Evolutionary conservation across 2,797 vertebrate species (phyloP).

Genomic region (Sebastes jordani): DNA sequence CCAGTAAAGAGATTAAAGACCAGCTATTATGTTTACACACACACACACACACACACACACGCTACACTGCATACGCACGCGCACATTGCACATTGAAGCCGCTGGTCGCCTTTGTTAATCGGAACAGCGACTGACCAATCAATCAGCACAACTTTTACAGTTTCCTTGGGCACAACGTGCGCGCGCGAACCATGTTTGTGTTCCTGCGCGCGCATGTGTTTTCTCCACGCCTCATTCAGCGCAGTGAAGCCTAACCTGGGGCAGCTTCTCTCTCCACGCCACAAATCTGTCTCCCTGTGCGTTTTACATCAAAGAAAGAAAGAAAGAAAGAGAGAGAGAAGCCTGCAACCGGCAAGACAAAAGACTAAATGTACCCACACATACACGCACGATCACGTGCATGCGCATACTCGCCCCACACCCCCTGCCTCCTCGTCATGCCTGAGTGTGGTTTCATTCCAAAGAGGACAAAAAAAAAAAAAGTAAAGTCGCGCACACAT

Average conservation of each 20-base stretch:
- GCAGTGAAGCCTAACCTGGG: conserved; percentile 44
- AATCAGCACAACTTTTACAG: conserved; percentile 18
- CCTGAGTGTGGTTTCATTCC: conserved; percentile 6
- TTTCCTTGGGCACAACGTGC: conserved; percentile 10
- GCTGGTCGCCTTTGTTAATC: neutral
- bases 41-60: neutral
- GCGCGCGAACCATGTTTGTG: neutral
- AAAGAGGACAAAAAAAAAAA: neutral
- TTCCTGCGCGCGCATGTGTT: neutral
- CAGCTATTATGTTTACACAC: conserved; percentile 17
- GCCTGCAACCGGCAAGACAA: conserved; percentile 4
- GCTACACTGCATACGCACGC: neutral
- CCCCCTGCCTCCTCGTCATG: neutral
- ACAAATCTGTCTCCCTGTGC: conserved; percentile 55
- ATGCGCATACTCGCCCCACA: neutral
- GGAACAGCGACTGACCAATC: conserved; percentile 19
- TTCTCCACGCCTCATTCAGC: conserved; percentile 54
- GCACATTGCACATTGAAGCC: neutral
- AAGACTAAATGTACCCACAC: conserved; percentile 19
- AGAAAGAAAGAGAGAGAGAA: conserved; percentile 1
- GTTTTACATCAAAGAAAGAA: conserved; percentile 63
- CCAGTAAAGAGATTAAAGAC: conserved; percentile 17
- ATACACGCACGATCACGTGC: neutral
- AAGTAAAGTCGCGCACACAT: conserved; percentile 1
- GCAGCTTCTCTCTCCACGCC: conserved; percentile 3